phyloP scores from a whole-genome alignment of 35 echinoderm and acorn worm genomes.

The Strongylocentrotus purpuratus region DNA sequence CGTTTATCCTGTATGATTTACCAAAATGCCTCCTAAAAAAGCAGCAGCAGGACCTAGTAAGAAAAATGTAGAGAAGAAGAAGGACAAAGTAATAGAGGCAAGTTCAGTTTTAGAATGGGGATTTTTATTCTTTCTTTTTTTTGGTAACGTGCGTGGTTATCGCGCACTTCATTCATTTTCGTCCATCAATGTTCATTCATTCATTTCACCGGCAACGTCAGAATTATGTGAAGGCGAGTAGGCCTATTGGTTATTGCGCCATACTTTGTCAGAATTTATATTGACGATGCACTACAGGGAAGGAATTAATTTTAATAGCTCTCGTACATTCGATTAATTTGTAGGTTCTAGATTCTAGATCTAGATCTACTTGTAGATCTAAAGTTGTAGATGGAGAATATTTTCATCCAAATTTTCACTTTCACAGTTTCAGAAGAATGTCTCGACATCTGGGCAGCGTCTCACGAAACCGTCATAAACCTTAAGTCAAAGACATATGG shows the following conservation, averaged over 20 bases:
- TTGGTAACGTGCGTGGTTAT: background rate
- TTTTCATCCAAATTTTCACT: too few species aligned
- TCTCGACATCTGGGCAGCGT: too few species aligned
- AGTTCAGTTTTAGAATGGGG: background rate
- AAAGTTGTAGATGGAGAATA: too few species aligned
- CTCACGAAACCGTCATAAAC: too few species aligned
- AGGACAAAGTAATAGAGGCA: conserved; percentile 76
- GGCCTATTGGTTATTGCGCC: background rate
- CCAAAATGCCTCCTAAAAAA: conserved; percentile 75
- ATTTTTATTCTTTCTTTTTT: background rate
- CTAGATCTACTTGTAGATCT: too few species aligned
- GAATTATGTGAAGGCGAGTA: too few species aligned
- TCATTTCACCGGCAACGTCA: too few species aligned
- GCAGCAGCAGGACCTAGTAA: conserved; percentile 47
- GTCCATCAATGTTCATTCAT: background rate
- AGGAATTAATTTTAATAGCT: background rate
- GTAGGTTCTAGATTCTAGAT: too few species aligned
- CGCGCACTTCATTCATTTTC: conserved; percentile 16
- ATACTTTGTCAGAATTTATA: background rate
- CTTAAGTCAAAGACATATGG: too few species aligned
- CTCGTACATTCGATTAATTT: background rate
- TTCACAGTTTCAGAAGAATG: too few species aligned
- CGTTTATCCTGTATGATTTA: background rate
- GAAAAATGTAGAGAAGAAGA: conserved; percentile 76
- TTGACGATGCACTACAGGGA: background rate